Evolutionary conservation across 2,113 vertebrate genomes (phyloP).

Genomic region (Polypterus bichir): DNA sequence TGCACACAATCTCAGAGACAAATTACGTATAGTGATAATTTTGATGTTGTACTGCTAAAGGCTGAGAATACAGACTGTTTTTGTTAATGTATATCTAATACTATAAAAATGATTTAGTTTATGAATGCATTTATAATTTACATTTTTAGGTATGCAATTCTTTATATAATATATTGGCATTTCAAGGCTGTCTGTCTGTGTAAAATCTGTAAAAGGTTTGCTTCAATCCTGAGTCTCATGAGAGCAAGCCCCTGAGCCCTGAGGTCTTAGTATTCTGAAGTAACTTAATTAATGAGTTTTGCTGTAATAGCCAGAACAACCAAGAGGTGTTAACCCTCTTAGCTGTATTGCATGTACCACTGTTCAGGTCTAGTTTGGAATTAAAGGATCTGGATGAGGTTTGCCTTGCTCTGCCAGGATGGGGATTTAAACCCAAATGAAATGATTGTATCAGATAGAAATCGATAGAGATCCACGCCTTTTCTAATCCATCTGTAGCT

Average conservation of each 20-base stretch:
- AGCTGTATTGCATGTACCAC: conserved; percentile 30
- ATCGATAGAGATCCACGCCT: conserved; percentile 60
- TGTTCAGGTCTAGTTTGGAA: conserved; percentile 23
- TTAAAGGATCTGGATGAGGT: conserved; percentile 45
- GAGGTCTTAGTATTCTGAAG: conserved; percentile 25
- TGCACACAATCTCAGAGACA: too few species aligned
- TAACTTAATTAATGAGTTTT: conserved; percentile 51
- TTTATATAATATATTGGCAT: conserved; percentile 32
- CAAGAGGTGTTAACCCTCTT: conserved; percentile 45
- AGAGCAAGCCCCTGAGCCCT: conserved; percentile 15
- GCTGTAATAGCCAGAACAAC: conserved; percentile 39
- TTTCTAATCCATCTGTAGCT: conserved; percentile 50
- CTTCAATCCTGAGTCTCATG: conserved; percentile 30
- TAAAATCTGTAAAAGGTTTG: conserved; percentile 30
- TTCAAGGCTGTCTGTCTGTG: conserved; percentile 29
- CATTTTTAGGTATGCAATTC: too few species aligned
- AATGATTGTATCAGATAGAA: conserved; percentile 68
- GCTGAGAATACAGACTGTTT: too few species aligned
- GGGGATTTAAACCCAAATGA: conserved; percentile 53
- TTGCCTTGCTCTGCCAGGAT: conserved; percentile 41
- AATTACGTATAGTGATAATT: too few species aligned
- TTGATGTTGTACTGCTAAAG: too few species aligned
- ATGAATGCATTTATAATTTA: too few species aligned
- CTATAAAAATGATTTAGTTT: too few species aligned
- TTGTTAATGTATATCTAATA: too few species aligned